These are phyloP conservation scores for Leucopsar rothschildi DNA, from an alignment of 2,113 vertebrate genomes.

Conservation along the genomic window DNA sequence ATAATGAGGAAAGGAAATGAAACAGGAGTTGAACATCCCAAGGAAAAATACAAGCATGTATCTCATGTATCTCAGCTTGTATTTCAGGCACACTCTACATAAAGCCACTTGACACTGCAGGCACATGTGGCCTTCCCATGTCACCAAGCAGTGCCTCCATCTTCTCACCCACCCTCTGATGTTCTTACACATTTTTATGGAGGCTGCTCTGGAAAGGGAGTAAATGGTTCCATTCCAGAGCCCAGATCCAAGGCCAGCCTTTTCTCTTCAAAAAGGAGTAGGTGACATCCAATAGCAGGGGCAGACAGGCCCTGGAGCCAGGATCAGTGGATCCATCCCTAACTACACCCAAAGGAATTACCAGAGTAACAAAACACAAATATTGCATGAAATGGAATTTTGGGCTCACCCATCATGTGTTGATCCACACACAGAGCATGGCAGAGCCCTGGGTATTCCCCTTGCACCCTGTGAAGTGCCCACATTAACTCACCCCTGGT, in stretches of 20 bases:
- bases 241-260: not conserved
- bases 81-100: not conserved
- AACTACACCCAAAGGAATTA: not conserved
- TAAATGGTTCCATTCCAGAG: not conserved
- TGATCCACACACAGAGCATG: not conserved
- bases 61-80: not conserved
- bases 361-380: not conserved
- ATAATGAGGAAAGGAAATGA: not conserved
- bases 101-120: not conserved
- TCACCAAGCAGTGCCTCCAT: not conserved
- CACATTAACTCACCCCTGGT: not conserved
- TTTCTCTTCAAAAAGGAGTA: not conserved
- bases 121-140: not conserved
- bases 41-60: not conserved
- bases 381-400: accelerated
- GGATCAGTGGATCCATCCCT: not conserved
- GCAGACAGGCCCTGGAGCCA: not conserved
- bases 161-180: not conserved
- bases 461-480: accelerated
- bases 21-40: not conserved
- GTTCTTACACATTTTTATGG: not conserved
- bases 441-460: not conserved
- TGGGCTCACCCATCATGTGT: not conserved
- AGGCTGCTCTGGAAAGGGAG: not conserved
- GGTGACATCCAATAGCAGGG: not conserved